Conservation (phyloP, 64 coral and sea anemone species). For the Hydrozoanthus tunicans region DNA sequence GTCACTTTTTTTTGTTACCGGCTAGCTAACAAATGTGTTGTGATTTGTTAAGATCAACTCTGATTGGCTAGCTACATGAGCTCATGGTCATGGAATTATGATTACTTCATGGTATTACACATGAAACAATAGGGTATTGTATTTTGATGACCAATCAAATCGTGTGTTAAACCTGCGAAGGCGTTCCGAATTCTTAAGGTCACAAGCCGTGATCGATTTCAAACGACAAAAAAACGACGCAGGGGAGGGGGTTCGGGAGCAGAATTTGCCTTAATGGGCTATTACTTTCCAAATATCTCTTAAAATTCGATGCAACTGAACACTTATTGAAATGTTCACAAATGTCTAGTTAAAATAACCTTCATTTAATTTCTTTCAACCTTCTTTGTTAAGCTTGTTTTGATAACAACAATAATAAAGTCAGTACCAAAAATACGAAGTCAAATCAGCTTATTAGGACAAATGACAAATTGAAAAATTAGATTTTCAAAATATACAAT, state of each 20-base stretch:
- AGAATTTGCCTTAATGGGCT: not conserved
- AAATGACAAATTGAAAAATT: conserved; percentile 48
- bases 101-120: conserved; percentile 98
- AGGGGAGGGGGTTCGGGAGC: not conserved
- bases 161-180: not conserved
- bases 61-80: conserved; percentile 87
- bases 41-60: conserved; percentile 73
- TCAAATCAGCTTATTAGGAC: not conserved
- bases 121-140: conserved; percentile 61
- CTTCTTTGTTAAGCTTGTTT: not conserved
- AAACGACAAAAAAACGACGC: not conserved
- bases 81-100: conserved; percentile 93
- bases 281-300: not conserved
- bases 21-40: conserved; percentile 66
- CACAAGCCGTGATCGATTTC: conserved; percentile 56
- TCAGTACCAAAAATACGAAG: not conserved
- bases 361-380: not conserved
- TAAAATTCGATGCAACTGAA: not conserved
- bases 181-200: conserved; percentile 30
- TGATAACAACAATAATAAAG: not conserved
- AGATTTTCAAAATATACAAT: conserved; percentile 18
- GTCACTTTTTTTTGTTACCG: conserved; percentile 30
- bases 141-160: conserved; percentile 68
- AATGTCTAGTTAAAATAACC: not conserved
- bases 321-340: not conserved